Conservation (phyloP, 2,888 invertebrate genomes). For the Cheiracanthium punctorium region DNA sequence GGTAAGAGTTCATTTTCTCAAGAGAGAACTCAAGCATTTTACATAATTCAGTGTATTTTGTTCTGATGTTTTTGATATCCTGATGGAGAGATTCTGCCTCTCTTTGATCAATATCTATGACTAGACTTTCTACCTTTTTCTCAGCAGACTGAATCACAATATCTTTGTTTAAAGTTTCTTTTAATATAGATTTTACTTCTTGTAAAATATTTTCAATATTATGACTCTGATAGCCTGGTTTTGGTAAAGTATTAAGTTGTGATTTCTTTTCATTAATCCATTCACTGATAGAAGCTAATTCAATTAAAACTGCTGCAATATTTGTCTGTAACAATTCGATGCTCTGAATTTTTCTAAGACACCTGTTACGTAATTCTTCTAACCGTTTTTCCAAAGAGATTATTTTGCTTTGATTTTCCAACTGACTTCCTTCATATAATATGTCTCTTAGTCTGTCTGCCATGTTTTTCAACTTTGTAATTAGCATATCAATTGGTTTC, state of each 20-base stretch:
- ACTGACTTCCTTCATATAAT: conserved; percentile 81
- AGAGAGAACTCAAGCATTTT: conserved; percentile 85
- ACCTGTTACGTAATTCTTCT: conserved; percentile 88
- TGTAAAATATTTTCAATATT: conserved; percentile 77
- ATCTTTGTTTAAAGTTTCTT: conserved; percentile 90
- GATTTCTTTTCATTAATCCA: conserved; percentile 86
- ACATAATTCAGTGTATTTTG: conserved; percentile 85
- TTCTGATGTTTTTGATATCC: conserved; percentile 83
- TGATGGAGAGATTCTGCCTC: conserved; percentile 82
- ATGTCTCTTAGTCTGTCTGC: conserved; percentile 72
- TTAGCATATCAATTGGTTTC: conserved; percentile 43
- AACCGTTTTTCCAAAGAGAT: conserved; percentile 86
- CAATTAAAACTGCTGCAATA: conserved; percentile 86
- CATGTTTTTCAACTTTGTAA: conserved; percentile 61
- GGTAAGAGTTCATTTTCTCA: conserved; percentile 82
- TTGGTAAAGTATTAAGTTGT: conserved; percentile 78
- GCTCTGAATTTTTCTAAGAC: conserved; percentile 88
- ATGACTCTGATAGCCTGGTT: conserved; percentile 87
- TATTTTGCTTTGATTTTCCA: conserved; percentile 35
- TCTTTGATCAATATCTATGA: conserved; percentile 80
- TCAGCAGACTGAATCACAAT: conserved; percentile 88
- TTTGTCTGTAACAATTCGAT: conserved; percentile 89
- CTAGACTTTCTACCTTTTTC: conserved; percentile 88
- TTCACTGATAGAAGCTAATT: conserved; percentile 86
- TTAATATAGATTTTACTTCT: conserved; percentile 77